These are phyloP conservation scores for Steinernema scapterisci DNA, from an alignment of 2,888 invertebrate species.

Conservation along the genomic window DNA sequence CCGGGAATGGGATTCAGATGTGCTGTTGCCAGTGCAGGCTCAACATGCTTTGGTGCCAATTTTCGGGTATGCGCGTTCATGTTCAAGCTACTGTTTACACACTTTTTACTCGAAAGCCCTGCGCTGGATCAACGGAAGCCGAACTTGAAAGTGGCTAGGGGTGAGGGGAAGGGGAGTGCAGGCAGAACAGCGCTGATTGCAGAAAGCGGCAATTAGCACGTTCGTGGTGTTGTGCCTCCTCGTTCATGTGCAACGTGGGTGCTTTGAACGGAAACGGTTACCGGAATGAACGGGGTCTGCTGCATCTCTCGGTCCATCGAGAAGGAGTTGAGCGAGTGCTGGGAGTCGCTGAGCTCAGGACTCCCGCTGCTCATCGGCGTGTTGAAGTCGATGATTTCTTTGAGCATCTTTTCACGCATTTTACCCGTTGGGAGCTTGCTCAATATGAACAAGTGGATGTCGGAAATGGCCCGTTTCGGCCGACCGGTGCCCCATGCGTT, in stretches of 20 bases:
- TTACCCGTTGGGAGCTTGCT: constrained; percentile 57
- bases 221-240: background rate
- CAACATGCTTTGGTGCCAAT: background rate
- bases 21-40: no score
- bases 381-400: constrained; percentile 58
- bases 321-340: background rate
- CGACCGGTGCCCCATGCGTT: background rate
- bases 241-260: background rate
- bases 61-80: constrained; percentile 1
- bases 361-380: constrained; percentile 1
- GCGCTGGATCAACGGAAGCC: constrained; percentile 12
- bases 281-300: background rate
- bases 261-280: background rate
- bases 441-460: constrained; percentile 61
- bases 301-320: background rate
- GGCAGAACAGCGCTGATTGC: background rate
- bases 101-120: background rate
- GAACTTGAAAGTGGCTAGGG: background rate
- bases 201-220: constrained; percentile 19
- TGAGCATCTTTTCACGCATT: constrained; percentile 59
- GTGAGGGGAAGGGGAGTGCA: background rate
- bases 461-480: constrained; percentile 43
- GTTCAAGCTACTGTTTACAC: constrained; percentile 24
- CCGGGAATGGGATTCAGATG: no score
- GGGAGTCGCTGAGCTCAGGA: background rate